phyloP scores from a whole-genome alignment of 2,797 vertebrate genomes.

The Crocidura indochinensis region DNA sequence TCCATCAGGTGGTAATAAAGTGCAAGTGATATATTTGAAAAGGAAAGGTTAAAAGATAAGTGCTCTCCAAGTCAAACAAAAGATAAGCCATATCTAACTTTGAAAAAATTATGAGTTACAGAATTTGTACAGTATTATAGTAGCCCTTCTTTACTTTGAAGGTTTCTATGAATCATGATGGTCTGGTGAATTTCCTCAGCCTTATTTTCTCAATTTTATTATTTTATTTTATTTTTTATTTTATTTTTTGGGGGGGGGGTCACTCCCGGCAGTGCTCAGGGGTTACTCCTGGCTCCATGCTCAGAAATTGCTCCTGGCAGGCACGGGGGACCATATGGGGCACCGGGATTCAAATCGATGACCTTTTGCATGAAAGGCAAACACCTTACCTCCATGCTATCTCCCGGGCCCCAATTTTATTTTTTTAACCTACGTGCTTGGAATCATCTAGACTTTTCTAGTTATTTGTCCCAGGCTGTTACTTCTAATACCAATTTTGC shows the following conservation, averaged over 20 bases:
- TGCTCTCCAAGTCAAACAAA: not conserved
- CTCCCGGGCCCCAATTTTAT: too few relatives aligned
- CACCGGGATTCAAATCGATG: too few relatives aligned
- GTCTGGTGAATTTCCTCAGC: conserved; percentile 33
- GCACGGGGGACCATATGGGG: too few relatives aligned
- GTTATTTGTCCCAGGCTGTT: not conserved
- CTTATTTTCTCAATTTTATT: conserved; percentile 7
- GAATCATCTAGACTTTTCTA: conserved; percentile 4
- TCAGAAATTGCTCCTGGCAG: too few relatives aligned
- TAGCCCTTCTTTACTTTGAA: conserved; percentile 31
- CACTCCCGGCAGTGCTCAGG: too few relatives aligned
- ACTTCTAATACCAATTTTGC: not conserved
- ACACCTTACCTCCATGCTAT: too few relatives aligned
- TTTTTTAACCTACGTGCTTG: not conserved
- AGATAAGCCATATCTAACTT: not conserved
- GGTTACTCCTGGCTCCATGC: too few relatives aligned
- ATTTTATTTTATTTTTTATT: too few relatives aligned
- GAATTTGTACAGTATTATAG: conserved; percentile 1
- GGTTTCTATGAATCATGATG: not conserved
- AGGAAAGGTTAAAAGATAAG: not conserved
- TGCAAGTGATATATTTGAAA: not conserved
- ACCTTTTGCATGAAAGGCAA: too few relatives aligned
- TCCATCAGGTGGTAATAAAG: conserved; percentile 34
- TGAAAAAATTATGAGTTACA: conserved; percentile 32
- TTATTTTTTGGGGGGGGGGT: too few relatives aligned